Conservation (phyloP, 2,797 vertebrate species). For the Lagorchestes hirsutus region DNA sequence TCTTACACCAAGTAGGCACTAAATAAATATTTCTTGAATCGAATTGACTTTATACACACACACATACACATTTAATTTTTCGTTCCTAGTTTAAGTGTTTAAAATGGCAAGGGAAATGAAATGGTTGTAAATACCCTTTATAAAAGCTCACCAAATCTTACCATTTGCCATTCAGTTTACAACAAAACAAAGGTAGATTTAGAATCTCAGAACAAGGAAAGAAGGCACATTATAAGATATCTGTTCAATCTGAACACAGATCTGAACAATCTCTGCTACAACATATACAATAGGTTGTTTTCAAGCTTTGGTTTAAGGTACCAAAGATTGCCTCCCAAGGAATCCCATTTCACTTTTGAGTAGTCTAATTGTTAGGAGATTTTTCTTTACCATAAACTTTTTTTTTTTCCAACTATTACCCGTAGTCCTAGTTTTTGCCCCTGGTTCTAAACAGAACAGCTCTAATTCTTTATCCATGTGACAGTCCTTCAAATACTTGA, state of each 20-base stretch:
- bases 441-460: background rate
- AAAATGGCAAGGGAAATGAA: slow-evolving; percentile 28
- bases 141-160: slow-evolving; percentile 40
- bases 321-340: background rate
- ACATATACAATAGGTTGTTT: background rate
- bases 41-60: slow-evolving; percentile 45
- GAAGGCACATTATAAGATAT: background rate
- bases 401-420: background rate
- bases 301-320: background rate
- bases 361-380: background rate
- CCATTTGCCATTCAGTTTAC: slow-evolving; percentile 2
- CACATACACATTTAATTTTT: slow-evolving; percentile 43
- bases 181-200: slow-evolving; percentile 44
- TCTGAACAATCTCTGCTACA: background rate
- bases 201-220: background rate
- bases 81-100: slow-evolving; percentile 26
- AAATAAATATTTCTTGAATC: slow-evolving; percentile 57
- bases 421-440: background rate
- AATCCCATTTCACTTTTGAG: background rate
- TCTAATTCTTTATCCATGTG: background rate
- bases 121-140: slow-evolving; percentile 36
- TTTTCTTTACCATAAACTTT: background rate
- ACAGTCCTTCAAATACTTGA: background rate
- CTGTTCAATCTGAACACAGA: background rate
- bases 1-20: slow-evolving; percentile 31